Evolutionary conservation across 2,113 vertebrate genomes (phyloP).

Genomic region (Pan paniscus): DNA sequence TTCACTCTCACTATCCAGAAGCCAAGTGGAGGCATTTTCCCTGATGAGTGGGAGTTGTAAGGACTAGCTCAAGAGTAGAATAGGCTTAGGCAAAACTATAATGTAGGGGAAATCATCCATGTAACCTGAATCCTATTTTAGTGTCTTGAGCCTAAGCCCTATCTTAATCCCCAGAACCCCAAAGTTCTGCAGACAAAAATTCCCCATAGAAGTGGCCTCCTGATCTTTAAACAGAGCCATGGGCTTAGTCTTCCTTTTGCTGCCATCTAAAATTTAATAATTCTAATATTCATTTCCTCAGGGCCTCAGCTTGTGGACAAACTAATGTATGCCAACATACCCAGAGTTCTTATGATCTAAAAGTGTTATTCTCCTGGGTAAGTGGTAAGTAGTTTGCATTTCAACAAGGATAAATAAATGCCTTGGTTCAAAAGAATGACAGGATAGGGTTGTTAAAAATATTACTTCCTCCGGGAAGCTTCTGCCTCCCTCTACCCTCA

Average conservation of each 20-base stretch:
- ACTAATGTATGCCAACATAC: background rate
- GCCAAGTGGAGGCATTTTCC: slow-evolving; percentile 28
- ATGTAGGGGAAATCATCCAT: background rate
- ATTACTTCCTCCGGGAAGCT: background rate
- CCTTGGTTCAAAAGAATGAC: slow-evolving; percentile 4
- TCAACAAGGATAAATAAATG: slow-evolving; percentile 38
- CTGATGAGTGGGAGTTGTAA: slow-evolving; percentile 40
- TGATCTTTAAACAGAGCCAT: background rate
- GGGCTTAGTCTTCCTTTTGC: background rate
- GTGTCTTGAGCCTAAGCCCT: background rate
- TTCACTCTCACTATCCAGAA: slow-evolving; percentile 11
- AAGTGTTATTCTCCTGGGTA: slow-evolving; percentile 17
- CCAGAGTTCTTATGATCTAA: slow-evolving; percentile 10
- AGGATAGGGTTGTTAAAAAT: background rate
- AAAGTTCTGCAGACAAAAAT: background rate
- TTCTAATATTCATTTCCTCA: slow-evolving; percentile 28
- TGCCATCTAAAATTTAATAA: background rate
- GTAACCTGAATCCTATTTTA: background rate
- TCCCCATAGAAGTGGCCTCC: background rate
- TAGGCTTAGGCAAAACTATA: slow-evolving; percentile 6
- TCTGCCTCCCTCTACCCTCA: background rate
- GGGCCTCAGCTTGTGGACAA: background rate
- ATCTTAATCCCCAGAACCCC: background rate
- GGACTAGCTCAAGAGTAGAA: background rate
- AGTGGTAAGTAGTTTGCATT: slow-evolving; percentile 39